Evolutionary conservation across 2,888 invertebrate species (phyloP), one percentile per base, ranked within the genome.

Genomic region (Leistus spinibarbis): DNA sequence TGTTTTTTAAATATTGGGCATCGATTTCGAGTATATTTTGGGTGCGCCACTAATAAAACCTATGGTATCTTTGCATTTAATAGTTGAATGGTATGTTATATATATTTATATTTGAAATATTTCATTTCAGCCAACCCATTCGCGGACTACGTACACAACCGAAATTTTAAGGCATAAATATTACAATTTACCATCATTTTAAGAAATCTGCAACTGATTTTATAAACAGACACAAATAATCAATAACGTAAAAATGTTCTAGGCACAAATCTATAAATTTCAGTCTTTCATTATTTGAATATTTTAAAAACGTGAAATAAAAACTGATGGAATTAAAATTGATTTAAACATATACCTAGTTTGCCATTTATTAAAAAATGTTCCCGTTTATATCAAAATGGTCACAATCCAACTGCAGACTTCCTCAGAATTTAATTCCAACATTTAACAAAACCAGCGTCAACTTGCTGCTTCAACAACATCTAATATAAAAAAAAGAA

Each of bases 391-490:
- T 40, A 40, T 40, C 7, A 40, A 60, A 57, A 20, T 60, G 19
- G 60, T 22, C 60, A 54, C n/a, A 60, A 60, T 60, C 60, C 60
- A 20, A 19, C 60, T 60, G 66, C 73, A 73, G 73, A 72, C 67
- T 67, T 67, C 73, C 16, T 66, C n/a, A 27, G 67, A 67, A 67
- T 23, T 40, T 10, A 66, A 53, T 66, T 53, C 64, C 23, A 27
- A 27, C 20, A 23, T 23, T 40, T 53, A 66, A 17, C 53, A 40
- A 27, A 19, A 22, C 23, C 17, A 40, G 19, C 27, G 17, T 22
- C 10, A 27, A 40, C n/a, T 66, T 27, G 40, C 24, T 70, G 62
- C 57, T 57, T 19, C 16, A 19, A 57, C 57, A 57, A 57, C 57
- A 57, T n/a, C 4, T 19, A 57, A 16, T 57, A 10, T 10, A 19